Evolutionary conservation across 2,888 invertebrate species (phyloP).

Genomic region (Torymus aiolomorphi): DNA sequence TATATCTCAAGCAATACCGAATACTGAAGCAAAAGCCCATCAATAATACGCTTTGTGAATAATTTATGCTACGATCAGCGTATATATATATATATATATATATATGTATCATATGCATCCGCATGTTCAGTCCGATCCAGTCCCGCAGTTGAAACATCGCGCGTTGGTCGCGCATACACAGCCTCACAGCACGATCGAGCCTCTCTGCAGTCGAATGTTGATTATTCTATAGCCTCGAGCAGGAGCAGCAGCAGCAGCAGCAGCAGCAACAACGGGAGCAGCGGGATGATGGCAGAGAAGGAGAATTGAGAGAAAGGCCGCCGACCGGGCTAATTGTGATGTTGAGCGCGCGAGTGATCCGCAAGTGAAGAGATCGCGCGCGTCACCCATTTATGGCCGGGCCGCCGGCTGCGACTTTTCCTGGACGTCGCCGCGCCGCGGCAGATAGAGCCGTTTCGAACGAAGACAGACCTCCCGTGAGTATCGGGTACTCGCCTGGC

Average conservation of each 20-base stretch:
- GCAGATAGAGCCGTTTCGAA: constrained; percentile 69
- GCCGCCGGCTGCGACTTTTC: constrained; percentile 62
- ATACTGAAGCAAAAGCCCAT: too few relatives aligned
- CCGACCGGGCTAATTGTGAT: constrained; percentile 64
- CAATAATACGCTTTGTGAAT: too few relatives aligned
- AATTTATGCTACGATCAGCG: too few relatives aligned
- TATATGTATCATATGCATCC: too few relatives aligned
- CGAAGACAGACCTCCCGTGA: constrained; percentile 70
- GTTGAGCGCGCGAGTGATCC: constrained; percentile 59
- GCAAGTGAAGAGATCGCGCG: constrained; percentile 66
- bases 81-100: too few relatives aligned
- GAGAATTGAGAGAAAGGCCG: neutral
- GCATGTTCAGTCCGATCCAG: too few relatives aligned
- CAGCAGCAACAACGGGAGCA: neutral
- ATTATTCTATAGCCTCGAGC: constrained; percentile 18
- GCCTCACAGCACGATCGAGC: too few relatives aligned
- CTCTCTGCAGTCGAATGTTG: neutral
- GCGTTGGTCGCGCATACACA: too few relatives aligned
- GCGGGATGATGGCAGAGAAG: neutral
- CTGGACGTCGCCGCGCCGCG: constrained; percentile 59
- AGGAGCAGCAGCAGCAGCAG: neutral
- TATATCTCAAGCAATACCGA: too few relatives aligned
- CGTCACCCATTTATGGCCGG: constrained; percentile 68
- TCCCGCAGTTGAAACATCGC: too few relatives aligned
- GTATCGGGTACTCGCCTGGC: constrained; percentile 68